Base-by-base conservation (phyloP, 2,113 vertebrate genomes). In the Polypterus senegalus region DNA sequence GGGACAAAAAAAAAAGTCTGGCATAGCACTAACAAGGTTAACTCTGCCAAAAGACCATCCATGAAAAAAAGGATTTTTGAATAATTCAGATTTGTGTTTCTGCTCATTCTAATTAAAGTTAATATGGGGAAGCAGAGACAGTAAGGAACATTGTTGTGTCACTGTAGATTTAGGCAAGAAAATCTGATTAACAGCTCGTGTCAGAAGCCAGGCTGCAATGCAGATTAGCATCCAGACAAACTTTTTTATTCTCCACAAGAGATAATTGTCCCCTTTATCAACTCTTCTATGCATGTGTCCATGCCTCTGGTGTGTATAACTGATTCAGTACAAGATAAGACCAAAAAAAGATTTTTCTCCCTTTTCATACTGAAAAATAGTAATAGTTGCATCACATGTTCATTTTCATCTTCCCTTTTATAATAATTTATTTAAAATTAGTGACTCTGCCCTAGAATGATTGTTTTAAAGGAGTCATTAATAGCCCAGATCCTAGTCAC, bases 121-220 rank as follows among this genome's bases (percentile, higher is more conserved):
- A 88, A 91, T 87, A 89, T 81, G 81, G 79, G 83, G 83, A 84
- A 80, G 77, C 83, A 74, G 85, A 77, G 89, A 97, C 95, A 97
- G 89, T 94, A 91, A 87, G 89, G 73, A 76, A 86, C 87, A 91
- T 97, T 98, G 95, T 98, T 92, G 86, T 67, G 88, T 85, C 78
- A 87, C 84, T 74, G 82, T 65, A 83, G 91, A 88, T 90, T 91
- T 91, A 90, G 91, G 87, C 88, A 89, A 88, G 89, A 87, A 94
- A 98, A 98, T 98, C 91, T 97, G 93, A 98, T 98, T 97, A 98
- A 90, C 90, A 90, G 92, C 91, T 92, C 88, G 93, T 94, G 94
- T 95, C 94, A 97, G 93, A 92, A 93, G 88, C 89, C 91, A 90
- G 90, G 88, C 79, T 86, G 90, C 91, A 92, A 92, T 92, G 85